Base-by-base conservation (phyloP, 1,140 invertebrate species). In the Ectropis grisescens region DNA sequence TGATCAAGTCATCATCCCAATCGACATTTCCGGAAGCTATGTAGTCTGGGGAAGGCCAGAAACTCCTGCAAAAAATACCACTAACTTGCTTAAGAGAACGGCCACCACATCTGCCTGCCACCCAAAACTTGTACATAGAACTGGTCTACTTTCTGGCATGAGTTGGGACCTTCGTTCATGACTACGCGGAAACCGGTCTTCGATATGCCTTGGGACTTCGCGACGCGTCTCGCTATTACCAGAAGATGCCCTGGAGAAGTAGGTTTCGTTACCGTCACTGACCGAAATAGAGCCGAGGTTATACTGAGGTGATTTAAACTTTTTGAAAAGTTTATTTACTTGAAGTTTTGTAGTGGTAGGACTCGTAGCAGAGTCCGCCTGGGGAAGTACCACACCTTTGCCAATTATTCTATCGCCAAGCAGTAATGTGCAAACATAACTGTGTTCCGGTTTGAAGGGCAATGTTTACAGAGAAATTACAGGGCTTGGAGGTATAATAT, bases 21-120 rank as follows among this genome's bases (percentile, higher is more conserved):
- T n/a, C n/a, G n/a, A n/a, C n/a, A n/a, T n/a, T n/a, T n/a, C 9
- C 19, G 9, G 13, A 31, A n/a, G 2, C 19, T 22, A 22, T 22
- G 9, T 22, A 22, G 4, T 22, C 19, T 5, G 9, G 9, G 9
- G 4, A 22, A 22, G 4, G 9, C 4, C 4, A 5, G 19, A 22
- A 22, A 22, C 4, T 22, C 4, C 9, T 22, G 4, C 9, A 22
- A 22, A 22, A 5, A 22, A n/a, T n/a, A n/a, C n/a, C n/a, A n/a
- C n/a, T n/a, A n/a, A n/a, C n/a, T n/a, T n/a, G n/a, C n/a, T n/a
- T 22, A 22, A 5, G 4, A 22, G 9, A 95, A 95, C 29, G 96
- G 96, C 96, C 96, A 98, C 33, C 85, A 64, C 86, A 98, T 84
- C 83, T 98, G 96, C 28, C 94, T 85, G 19, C 95, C 96, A 41